Evolutionary conservation across 2,888 invertebrate genomes (phyloP), one percentile per base, ranked within the genome.

Genomic region (Diarsia mendica): DNA sequence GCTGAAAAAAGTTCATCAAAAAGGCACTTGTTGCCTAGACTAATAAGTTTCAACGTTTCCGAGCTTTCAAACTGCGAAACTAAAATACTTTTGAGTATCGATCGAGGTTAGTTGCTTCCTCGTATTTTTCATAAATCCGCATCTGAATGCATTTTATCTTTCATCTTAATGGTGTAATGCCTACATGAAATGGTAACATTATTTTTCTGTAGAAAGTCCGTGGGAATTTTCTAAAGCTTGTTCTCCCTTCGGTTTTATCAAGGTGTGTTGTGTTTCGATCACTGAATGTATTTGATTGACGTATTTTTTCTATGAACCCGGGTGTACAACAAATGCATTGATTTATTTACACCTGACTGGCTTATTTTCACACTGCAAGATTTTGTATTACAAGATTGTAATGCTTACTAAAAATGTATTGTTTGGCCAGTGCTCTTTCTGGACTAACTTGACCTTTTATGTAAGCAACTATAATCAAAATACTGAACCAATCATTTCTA

Each of bases 131-230:
- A 74, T 64, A 76, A 75, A 75, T 75, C 58, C 71, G 55, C 65
- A 64, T 75, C 60, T 65, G 58, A 75, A 77, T 74, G 70, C 63
- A 5, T 58, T n/a, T 75, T 85, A 85, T 85, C 85, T 79, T 67
- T 61, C 48, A 85, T 85, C 83, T 85, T 79, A 79, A 81, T 80
- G 66, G 70, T 73, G 64, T 67, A 63, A 74, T 80, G 67, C 65
- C 67, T 64, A 48, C 71, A 69, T 68, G 49, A 46, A 51, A 64
- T 64, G 15, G 49, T 75, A 71, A 72, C 77, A 51, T 66, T 73
- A 61, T 63, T 58, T 63, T 67, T 68, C 23, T 72, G 20, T 71
- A 51, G 65, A 49, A 67, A 67, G 58, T 70, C 69, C 72, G 84
- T 82, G 80, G 55, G 84, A 82, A 72, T 18, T 67, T 67, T 55